Percentiles rank a stretch among this genome's conserved stretches.
phyloP scores from a whole-genome alignment of 2,888 invertebrate species.

The Lissonota sp. region DNA sequence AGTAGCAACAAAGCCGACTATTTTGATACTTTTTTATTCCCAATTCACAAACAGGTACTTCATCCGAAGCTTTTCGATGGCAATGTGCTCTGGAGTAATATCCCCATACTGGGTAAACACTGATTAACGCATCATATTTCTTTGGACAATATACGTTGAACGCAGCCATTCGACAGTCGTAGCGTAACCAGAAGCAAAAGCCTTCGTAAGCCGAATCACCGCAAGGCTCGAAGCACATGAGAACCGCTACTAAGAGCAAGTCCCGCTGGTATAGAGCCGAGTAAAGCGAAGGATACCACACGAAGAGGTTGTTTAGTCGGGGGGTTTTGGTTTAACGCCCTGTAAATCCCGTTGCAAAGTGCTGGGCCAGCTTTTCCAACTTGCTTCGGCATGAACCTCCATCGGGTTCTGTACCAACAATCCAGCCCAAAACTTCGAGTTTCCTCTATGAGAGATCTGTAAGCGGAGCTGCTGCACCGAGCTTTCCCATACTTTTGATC shows the following conservation, averaged over 20 bases:
- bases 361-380: slow-evolving; percentile 66
- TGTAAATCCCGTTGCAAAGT: slow-evolving; percentile 76
- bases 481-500: not conserved
- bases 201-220: slow-evolving; percentile 14
- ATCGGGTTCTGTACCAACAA: slow-evolving; percentile 34
- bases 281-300: slow-evolving; percentile 56
- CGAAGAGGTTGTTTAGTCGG: slow-evolving; percentile 71
- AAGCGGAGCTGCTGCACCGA: not conserved
- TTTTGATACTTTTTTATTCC: too few species aligned
- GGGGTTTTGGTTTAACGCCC: slow-evolving; percentile 75
- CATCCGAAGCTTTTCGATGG: too few species aligned
- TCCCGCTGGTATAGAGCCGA: slow-evolving; percentile 11
- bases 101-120: slow-evolving; percentile 23
- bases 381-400: slow-evolving; percentile 16
- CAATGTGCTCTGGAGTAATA: too few species aligned
- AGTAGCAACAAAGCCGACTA: too few species aligned
- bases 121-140: slow-evolving; percentile 9
- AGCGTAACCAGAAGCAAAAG: slow-evolving; percentile 4
- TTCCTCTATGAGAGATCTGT: slow-evolving; percentile 32
- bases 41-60: too few species aligned
- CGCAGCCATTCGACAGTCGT: not conserved
- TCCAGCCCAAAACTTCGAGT: slow-evolving; percentile 57
- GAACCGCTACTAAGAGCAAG: not conserved
- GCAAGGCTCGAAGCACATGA: slow-evolving; percentile 4
- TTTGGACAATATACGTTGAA: not conserved